These are phyloP conservation scores for Parascotia fuliginaria DNA, from an alignment of 2,888 invertebrate species.

Conservation along the genomic window DNA sequence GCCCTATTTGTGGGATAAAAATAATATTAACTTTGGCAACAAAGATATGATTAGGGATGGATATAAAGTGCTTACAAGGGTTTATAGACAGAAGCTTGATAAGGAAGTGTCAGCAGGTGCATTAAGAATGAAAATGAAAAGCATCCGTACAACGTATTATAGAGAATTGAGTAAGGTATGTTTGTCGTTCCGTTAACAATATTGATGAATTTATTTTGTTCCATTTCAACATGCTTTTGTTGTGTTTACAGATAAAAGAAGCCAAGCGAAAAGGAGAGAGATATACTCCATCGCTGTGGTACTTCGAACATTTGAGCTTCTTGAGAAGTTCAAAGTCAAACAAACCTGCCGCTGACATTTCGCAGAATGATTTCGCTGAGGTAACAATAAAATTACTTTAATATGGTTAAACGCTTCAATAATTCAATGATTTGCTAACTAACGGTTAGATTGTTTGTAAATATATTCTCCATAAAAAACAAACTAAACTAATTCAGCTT, in stretches of 20 bases:
- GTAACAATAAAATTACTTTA: not conserved
- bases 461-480: no score
- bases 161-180: conserved; percentile 14
- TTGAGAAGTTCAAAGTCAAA: not conserved
- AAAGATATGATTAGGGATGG: conserved; percentile 11
- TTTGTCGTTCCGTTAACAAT: no score
- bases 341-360: not conserved
- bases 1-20: conserved; percentile 14
- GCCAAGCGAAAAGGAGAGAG: conserved; percentile 2
- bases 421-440: no score
- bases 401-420: not conserved
- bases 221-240: not conserved
- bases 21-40: conserved; percentile 11
- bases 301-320: conserved; percentile 10
- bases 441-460: no score
- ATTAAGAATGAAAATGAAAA: conserved; percentile 16
- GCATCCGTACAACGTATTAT: conserved; percentile 12
- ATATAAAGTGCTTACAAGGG: conserved; percentile 10
- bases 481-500: no score
- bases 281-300: conserved; percentile 13
- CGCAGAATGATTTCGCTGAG: not conserved
- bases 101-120: not conserved
- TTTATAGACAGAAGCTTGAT: conserved; percentile 6
- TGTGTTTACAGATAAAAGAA: conserved; percentile 2
- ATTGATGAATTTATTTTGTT: no score